Evolutionary conservation across 53 echinoderm and acorn worm genomes (phyloP).

Genomic region (Mesocentrotus franciscanus): DNA sequence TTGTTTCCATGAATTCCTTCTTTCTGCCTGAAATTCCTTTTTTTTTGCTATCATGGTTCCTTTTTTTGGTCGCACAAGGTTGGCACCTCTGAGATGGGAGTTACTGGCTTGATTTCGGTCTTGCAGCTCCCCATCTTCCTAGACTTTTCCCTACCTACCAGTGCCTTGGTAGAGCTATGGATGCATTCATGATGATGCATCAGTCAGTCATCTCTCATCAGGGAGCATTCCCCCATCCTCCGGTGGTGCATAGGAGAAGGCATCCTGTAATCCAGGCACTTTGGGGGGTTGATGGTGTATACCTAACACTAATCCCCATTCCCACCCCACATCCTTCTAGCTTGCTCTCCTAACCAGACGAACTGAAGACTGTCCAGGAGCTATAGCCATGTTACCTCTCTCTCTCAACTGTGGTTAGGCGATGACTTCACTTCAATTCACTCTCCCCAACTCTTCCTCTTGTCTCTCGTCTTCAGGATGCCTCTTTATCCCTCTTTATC

Average conservation of each 20-base stretch:
- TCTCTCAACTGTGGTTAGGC: neutral
- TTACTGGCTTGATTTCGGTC: too few relatives aligned
- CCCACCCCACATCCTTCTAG: neutral
- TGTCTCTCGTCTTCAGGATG: neutral
- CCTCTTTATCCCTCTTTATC: neutral
- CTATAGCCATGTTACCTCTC: neutral
- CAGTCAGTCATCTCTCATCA: slow-evolving; percentile 7
- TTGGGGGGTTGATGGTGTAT: slow-evolving; percentile 40
- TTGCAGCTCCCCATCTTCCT: too few relatives aligned
- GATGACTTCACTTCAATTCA: neutral
- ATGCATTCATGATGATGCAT: too few relatives aligned
- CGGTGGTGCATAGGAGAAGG: neutral
- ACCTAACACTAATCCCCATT: neutral
- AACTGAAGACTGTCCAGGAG: neutral
- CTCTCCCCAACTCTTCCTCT: neutral
- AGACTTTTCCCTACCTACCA: too few relatives aligned
- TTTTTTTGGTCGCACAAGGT: too few relatives aligned
- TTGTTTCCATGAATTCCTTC: too few relatives aligned
- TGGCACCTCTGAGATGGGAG: too few relatives aligned
- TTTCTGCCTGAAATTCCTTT: too few relatives aligned
- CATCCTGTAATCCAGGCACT: slow-evolving; percentile 8
- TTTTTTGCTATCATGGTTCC: too few relatives aligned
- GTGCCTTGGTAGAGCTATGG: too few relatives aligned
- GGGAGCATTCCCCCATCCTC: neutral
- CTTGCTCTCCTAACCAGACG: neutral